Evolutionary conservation across 2,797 vertebrate species (phyloP).

Genomic region (Zonotrichia albicollis): DNA sequence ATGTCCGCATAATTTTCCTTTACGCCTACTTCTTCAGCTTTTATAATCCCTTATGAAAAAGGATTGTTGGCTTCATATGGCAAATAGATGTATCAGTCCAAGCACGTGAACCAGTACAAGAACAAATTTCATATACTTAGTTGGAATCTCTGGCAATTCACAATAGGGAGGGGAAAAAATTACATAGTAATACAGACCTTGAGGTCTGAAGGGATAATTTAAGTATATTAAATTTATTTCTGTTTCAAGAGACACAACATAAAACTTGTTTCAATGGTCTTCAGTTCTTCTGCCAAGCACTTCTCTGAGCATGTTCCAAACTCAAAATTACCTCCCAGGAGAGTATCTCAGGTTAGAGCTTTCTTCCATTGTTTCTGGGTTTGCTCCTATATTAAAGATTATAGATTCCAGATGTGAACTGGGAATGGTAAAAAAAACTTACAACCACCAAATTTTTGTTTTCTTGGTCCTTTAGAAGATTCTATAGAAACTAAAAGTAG

Average conservation of each 20-base stretch:
- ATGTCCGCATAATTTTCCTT: not conserved
- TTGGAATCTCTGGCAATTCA: not conserved
- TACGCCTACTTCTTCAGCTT: not conserved
- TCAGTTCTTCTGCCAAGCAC: constrained; percentile 46
- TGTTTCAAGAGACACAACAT: constrained; percentile 42
- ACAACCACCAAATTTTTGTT: not conserved
- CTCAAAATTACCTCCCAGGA: constrained; percentile 34
- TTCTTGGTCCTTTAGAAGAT: not conserved
- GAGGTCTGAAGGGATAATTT: constrained; percentile 22
- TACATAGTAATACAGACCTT: not conserved
- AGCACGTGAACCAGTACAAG: not conserved
- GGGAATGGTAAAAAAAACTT: not conserved
- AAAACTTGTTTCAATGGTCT: constrained; percentile 33
- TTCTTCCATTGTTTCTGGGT: constrained; percentile 18
- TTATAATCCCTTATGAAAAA: not conserved
- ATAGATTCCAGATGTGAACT: constrained; percentile 47
- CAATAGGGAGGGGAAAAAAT: rapidly evolving
- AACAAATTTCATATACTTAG: not conserved
- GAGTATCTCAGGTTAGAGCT: constrained; percentile 25
- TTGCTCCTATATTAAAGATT: not conserved
- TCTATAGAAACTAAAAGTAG: not conserved
- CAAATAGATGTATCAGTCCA: not conserved
- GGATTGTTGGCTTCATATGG: not conserved
- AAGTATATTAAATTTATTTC: constrained; percentile 36
- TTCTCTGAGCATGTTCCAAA: constrained; percentile 34